Conservation (phyloP, 2,888 invertebrate genomes). For the Andrena bicolor region DNA sequence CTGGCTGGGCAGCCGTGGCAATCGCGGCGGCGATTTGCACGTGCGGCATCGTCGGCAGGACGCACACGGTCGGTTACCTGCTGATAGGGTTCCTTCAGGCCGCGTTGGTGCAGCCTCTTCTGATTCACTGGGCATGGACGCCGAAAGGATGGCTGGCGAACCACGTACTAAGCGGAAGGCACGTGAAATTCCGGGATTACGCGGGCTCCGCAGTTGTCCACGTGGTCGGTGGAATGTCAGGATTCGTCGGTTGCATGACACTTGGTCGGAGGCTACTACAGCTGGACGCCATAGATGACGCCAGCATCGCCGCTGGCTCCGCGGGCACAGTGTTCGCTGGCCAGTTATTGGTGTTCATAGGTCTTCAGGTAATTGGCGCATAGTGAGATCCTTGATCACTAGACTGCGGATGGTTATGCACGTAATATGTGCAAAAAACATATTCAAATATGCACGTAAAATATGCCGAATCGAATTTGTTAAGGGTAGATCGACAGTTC, state of each 20-base stretch:
- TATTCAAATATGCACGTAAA: no score
- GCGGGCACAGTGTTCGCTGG: constrained; percentile 79
- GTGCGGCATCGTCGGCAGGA: constrained; percentile 78
- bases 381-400: neutral
- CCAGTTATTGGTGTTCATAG: constrained; percentile 81
- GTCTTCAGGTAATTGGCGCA: constrained; percentile 76
- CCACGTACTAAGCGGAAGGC: constrained; percentile 62
- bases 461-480: no score
- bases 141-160: constrained; percentile 80
- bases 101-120: constrained; percentile 78
- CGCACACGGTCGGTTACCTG: constrained; percentile 76
- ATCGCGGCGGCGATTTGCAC: constrained; percentile 81
- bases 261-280: constrained; percentile 81
- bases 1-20: constrained; percentile 80
- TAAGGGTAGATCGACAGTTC: no score
- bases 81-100: constrained; percentile 75
- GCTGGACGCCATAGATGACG: constrained; percentile 80
- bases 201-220: constrained; percentile 80
- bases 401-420: neutral
- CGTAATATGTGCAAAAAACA: no score
- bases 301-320: constrained; percentile 79
- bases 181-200: constrained; percentile 78
- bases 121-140: constrained; percentile 83
- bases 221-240: constrained; percentile 78
- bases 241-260: constrained; percentile 78